These are phyloP conservation scores for Probaryconus sp. DNA, from an alignment of 1,140 invertebrate species.

Conservation along the genomic window DNA sequence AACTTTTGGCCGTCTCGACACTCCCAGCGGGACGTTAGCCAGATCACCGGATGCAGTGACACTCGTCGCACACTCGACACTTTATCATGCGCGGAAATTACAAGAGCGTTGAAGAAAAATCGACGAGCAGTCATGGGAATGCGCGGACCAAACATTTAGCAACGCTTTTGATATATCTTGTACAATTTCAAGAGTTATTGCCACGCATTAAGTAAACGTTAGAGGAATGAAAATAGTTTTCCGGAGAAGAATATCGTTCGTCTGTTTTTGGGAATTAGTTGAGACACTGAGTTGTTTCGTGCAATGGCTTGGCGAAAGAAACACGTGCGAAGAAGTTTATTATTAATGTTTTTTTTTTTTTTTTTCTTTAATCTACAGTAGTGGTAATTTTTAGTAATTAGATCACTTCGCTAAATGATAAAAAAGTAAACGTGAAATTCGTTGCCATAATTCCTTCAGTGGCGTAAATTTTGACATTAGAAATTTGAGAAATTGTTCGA, in stretches of 20 bases:
- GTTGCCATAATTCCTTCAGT: slow-evolving; percentile 9
- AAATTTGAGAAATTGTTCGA: slow-evolving; percentile 39
- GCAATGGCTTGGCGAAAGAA: slow-evolving; percentile 23
- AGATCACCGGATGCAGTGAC: slow-evolving; percentile 76
- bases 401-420: too few species aligned
- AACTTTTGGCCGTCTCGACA: slow-evolving; percentile 26
- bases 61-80: slow-evolving; percentile 66
- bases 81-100: slow-evolving; percentile 40
- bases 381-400: too few species aligned
- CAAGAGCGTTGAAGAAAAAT: slow-evolving; percentile 50
- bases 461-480: neutral
- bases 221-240: slow-evolving; percentile 45
- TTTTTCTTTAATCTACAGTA: too few species aligned
- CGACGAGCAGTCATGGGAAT: slow-evolving; percentile 14
- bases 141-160: slow-evolving; percentile 37
- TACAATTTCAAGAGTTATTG: slow-evolving; percentile 23
- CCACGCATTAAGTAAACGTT: slow-evolving; percentile 26
- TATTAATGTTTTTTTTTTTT: slow-evolving; percentile 11
- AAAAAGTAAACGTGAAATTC: slow-evolving; percentile 8
- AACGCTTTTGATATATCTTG: slow-evolving; percentile 43
- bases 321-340: slow-evolving; percentile 34
- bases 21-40: slow-evolving; percentile 70
- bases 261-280: too few species aligned
- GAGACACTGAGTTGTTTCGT: slow-evolving; percentile 28
- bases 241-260: slow-evolving; percentile 14